phyloP scores from a whole-genome alignment of 2,797 vertebrate genomes.

The Manis crassicaudata region DNA sequence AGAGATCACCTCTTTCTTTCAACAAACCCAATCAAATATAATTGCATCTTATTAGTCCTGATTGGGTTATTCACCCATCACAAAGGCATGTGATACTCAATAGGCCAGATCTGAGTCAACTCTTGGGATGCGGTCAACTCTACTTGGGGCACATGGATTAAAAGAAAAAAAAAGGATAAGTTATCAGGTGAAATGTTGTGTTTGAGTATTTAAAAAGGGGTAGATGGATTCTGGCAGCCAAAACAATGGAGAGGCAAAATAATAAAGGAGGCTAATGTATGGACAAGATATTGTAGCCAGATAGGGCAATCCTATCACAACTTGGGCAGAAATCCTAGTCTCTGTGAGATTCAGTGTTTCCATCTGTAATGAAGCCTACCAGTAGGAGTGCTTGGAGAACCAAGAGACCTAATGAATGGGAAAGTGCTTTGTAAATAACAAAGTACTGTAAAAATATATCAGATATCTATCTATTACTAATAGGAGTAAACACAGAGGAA shows the following conservation, averaged over 20 bases:
- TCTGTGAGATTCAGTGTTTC: background rate
- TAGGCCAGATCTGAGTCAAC: background rate
- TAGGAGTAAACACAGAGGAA: background rate
- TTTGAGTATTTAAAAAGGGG: background rate
- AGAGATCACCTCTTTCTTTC: background rate
- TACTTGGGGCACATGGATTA: background rate
- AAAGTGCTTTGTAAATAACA: conserved; percentile 15
- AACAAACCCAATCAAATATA: background rate
- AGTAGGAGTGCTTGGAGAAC: background rate
- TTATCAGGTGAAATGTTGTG: background rate
- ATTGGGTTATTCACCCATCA: background rate
- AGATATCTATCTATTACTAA: background rate
- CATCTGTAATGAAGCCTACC: background rate
- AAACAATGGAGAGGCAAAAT: background rate
- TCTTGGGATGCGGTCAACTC: background rate
- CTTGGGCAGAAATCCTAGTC: background rate
- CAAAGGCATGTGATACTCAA: background rate
- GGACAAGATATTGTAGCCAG: background rate
- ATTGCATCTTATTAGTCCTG: background rate
- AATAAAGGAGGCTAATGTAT: background rate
- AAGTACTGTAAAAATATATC: background rate
- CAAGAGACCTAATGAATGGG: background rate
- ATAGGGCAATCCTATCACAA: background rate
- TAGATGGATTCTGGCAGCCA: background rate
- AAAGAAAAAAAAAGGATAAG: background rate